Evolutionary conservation across 2,888 invertebrate genomes (phyloP).

Genomic region (Apantesis nais): DNA sequence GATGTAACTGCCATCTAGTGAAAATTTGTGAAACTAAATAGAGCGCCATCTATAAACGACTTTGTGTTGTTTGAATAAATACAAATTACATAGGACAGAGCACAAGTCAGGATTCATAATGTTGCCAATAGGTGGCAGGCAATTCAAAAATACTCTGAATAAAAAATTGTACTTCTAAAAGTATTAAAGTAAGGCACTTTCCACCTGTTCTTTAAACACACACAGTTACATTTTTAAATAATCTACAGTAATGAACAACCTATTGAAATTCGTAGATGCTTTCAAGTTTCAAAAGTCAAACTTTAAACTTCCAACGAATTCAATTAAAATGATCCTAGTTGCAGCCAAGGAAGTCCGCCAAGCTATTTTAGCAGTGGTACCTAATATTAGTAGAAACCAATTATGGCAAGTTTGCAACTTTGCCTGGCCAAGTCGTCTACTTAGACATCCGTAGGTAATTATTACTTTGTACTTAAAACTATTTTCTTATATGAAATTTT

Average conservation of each 20-base stretch:
- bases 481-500: constrained; percentile 38
- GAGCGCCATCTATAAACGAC: constrained; percentile 2
- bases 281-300: constrained; percentile 51
- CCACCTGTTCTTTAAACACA: no score
- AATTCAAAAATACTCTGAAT: neutral
- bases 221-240: neutral
- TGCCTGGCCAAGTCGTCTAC: constrained; percentile 43
- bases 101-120: neutral
- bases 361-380: no score
- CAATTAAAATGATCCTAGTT: constrained; percentile 69
- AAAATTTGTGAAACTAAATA: neutral
- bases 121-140: constrained; percentile 7
- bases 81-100: neutral
- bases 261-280: constrained; percentile 42
- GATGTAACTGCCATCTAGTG: constrained; percentile 12
- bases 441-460: constrained; percentile 48
- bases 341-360: constrained; percentile 48
- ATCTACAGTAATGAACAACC: constrained; percentile 8
- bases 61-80: neutral
- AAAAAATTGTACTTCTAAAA: neutral
- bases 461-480: constrained; percentile 51
- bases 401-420: constrained; percentile 63
- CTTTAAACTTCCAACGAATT: constrained; percentile 60
- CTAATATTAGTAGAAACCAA: constrained; percentile 61
- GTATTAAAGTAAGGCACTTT: neutral